These are phyloP conservation scores for Varanus salvator DNA, from an alignment of 2,113 vertebrate genomes.

Conservation along the genomic window DNA sequence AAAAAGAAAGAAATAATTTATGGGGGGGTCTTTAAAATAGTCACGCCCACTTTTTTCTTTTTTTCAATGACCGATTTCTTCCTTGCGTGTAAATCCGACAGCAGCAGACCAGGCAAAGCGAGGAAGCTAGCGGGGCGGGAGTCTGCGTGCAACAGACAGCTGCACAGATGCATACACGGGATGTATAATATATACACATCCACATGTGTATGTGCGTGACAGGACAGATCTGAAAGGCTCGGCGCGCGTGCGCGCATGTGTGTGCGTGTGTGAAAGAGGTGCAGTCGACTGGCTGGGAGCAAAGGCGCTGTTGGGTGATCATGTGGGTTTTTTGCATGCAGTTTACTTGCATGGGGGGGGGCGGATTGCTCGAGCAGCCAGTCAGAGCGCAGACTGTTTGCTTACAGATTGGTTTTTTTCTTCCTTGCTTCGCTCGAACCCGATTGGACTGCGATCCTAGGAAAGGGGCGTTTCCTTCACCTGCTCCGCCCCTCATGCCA, in stretches of 20 bases:
- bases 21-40: conserved; percentile 64
- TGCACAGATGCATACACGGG: conserved; percentile 32
- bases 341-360: conserved; percentile 72
- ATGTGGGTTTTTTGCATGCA: conserved; percentile 76
- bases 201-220: conserved; percentile 59
- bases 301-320: conserved; percentile 68
- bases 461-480: conserved; percentile 78
- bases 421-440: conserved; percentile 47
- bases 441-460: conserved; percentile 76
- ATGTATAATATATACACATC: conserved; percentile 26
- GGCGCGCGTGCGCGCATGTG: not conserved
- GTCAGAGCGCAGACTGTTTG: conserved; percentile 74
- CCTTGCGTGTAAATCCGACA: conserved; percentile 72
- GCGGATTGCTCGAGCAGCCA: conserved; percentile 70
- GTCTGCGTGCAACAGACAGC: conserved; percentile 44
- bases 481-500: conserved; percentile 58
- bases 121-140: conserved; percentile 39
- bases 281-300: conserved; percentile 51
- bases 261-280: conserved; percentile 49
- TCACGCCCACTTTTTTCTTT: conserved; percentile 74
- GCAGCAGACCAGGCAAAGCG: conserved; percentile 60
- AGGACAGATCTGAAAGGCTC: conserved; percentile 38
- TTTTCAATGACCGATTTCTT: conserved; percentile 60
- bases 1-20: conserved; percentile 55
- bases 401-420: conserved; percentile 65